Base-by-base conservation (phyloP, 2,113 vertebrate genomes). In the Platycercus adscitus region DNA sequence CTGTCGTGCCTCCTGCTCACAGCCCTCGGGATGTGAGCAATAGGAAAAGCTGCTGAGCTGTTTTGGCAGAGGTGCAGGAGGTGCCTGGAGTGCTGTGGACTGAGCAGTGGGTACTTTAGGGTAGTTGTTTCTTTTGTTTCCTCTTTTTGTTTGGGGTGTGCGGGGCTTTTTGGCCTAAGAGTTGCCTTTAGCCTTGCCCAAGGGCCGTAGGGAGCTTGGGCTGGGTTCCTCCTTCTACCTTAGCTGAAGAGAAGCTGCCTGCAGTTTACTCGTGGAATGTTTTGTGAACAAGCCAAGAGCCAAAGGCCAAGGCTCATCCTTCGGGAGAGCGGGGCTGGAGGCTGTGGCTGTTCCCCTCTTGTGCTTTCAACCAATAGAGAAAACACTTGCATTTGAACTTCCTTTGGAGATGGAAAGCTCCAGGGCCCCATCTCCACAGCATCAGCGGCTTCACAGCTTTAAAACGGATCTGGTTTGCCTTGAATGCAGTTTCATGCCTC, bases 181-280 rank as follows among this genome's bases (percentile, higher is more conserved):
- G 91, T 91, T 93, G 88, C 91, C 92, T 96, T 95, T 79, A 23
- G 37, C 49, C n/a, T 85, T 12, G 68, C 91, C 90, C 79, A 69
- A 80, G 94, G 64, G 81, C 68, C 76, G 28, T 61, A 3, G 25
- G 23, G 31, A 15, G 33, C 23, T 52, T n/a, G 53, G 76, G 86
- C 55, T 77, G 35, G 5, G 6, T 78, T 81, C 55, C 49, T 17
- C 41, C 11, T 12, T 84, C 73, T 39, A 18, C 78, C 61, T 39
- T 63, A 0, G 4, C 76, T 50, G 76, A 69, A 72, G 83, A 85
- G 69, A 50, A 68, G 35, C 81, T 80, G 37, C 0, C 3, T 29
- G 76, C 33, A 17, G 41, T 75, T 88, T 29, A 20, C 63, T 84
- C 7, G 0, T 37, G 61, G 73, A 77, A 53, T 18, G 61, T 72